Evolutionary conservation across 2,113 vertebrate species (phyloP), one percentile per base, ranked within the genome.

Genomic region (Balaenoptera acutorostrata): DNA sequence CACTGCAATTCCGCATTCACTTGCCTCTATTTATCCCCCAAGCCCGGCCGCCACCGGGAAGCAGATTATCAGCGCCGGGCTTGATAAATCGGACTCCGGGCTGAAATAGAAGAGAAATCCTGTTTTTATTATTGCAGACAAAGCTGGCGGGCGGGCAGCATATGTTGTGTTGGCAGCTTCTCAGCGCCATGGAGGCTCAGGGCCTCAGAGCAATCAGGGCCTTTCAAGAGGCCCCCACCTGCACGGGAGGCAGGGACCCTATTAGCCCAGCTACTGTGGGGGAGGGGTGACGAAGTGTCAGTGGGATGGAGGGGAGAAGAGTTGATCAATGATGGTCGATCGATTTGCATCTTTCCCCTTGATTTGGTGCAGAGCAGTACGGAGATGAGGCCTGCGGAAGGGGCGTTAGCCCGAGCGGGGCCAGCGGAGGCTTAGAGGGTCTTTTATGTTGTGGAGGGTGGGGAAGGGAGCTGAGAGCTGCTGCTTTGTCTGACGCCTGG

Each of bases 121-220:
- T 23, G 75, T 49, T 27, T 14, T 18, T 33, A 27, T 72, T 21
- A 4, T 13, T 23, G 91, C 41, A 55, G 83, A 93, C 88, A 72
- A 75, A 89, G 91, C 83, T 15, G 17, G 78, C 10, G 8, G 98
- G 98, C 92, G 95, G 97, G 97, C 97, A 97, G 98, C 98, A 96
- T 97, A 97, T 98, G 98, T 97, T 96, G 85, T 74, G 88, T 87
- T 98, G 97, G 93, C 95, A 95, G 97, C 97, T 97, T 95, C 98
- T 98, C 91, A 85, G 98, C 98, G 98, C 61, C 96, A 90, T 69
- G 94, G 97, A 97, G 97, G 97, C 97, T 59, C 82, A 95, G 96
- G 98, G 97, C 98, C 93, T 97, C 97, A 57, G 96, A 96, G 98
- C 98, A 98, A 96, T 98, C 98, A 98, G 97, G 96, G 96, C 81